Conservation (phyloP, 2,797 vertebrate genomes). For the Coregonus suidteri region DNA sequence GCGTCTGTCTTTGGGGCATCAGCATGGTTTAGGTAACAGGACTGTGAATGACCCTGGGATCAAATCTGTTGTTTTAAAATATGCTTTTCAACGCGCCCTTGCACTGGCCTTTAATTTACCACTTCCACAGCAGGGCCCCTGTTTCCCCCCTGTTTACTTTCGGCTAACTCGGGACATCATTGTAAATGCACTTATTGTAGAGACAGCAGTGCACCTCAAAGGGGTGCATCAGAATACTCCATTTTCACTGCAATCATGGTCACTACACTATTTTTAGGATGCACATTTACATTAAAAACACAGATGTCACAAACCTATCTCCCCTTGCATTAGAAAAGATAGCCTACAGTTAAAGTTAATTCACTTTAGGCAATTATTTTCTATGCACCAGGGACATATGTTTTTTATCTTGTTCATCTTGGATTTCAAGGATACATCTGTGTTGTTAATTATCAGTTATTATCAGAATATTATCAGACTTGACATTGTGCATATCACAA, state of each 20-base stretch:
- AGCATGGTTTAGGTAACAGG: neutral
- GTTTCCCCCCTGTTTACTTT: slow-evolving; percentile 48
- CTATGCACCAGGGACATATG: too few species aligned
- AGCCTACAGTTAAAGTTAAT: too few species aligned
- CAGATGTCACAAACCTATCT: neutral
- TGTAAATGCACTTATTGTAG: slow-evolving; percentile 7
- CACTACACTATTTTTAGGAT: neutral
- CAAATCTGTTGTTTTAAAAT: slow-evolving; percentile 39
- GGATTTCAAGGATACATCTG: too few species aligned
- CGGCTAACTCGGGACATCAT: slow-evolving; percentile 15
- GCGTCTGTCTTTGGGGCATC: neutral
- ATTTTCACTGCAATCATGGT: neutral
- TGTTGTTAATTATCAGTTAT: too few species aligned
- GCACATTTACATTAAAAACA: neutral
- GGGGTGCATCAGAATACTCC: neutral
- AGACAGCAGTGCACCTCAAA: neutral
- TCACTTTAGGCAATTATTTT: too few species aligned
- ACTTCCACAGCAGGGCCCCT: slow-evolving; percentile 44
- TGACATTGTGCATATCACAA: neutral
- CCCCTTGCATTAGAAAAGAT: neutral
- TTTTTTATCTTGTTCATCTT: too few species aligned
- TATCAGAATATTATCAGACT: neutral
- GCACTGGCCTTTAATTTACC: slow-evolving; percentile 21
- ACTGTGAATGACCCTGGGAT: slow-evolving; percentile 8
- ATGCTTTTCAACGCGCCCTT: slow-evolving; percentile 9